Conservation (phyloP, 2,113 vertebrate species). For the Neolamprologus longior region DNA sequence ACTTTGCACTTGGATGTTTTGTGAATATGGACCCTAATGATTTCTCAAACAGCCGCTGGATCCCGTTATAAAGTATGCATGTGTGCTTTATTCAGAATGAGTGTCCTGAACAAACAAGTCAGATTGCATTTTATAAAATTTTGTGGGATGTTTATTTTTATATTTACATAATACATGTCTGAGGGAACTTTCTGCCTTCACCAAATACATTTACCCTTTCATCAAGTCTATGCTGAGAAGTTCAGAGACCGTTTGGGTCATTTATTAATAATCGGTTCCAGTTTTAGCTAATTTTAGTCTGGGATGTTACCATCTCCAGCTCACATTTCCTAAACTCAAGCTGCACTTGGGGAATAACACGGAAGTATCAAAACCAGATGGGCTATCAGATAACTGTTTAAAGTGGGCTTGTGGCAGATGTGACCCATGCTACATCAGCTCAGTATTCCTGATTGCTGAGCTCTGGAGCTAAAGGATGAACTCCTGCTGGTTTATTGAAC, state of each 20-base stretch:
- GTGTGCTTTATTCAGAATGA: background rate
- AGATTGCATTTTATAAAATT: background rate
- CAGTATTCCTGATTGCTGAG: background rate
- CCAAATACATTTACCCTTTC: background rate
- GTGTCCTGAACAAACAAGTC: background rate
- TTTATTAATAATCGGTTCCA: background rate
- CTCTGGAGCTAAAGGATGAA: background rate
- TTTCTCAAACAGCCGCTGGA: background rate
- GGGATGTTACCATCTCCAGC: background rate
- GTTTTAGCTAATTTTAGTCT: background rate
- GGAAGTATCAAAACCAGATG: background rate
- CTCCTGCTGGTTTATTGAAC: background rate
- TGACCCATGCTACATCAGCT: background rate
- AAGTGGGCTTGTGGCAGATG: background rate
- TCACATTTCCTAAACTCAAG: background rate
- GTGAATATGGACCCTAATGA: background rate
- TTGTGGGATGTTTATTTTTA: background rate
- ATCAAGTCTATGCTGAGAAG: background rate
- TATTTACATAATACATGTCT: background rate
- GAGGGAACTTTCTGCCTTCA: background rate
- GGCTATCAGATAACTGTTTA: background rate
- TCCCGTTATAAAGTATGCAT: background rate
- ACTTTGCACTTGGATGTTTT: background rate
- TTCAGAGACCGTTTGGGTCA: background rate
- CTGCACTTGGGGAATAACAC: background rate